These are phyloP conservation scores for Yponomeuta sedellus DNA, from an alignment of 2,888 invertebrate species.

Conservation along the genomic window DNA sequence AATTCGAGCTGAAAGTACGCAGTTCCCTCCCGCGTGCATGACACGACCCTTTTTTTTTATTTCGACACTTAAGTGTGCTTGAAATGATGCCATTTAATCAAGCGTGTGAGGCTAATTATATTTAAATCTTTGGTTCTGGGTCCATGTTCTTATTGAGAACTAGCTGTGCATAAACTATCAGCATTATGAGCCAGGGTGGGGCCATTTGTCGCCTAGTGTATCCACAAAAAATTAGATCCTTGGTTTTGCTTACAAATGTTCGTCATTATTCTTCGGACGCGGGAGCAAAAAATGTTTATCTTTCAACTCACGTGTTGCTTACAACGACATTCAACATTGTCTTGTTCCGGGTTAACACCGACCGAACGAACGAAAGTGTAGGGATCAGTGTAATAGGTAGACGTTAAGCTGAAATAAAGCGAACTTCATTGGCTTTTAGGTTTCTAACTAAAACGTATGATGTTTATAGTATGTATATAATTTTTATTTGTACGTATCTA, in stretches of 20 bases:
- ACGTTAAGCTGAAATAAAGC: too few relatives aligned
- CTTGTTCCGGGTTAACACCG: too few relatives aligned
- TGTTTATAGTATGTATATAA: too few relatives aligned
- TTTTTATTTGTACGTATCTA: too few relatives aligned
- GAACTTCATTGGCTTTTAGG: too few relatives aligned
- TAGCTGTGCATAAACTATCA: neutral
- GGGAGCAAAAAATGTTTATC: conserved; percentile 16
- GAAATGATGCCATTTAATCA: neutral
- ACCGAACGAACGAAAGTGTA: neutral
- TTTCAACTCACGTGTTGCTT: conserved; percentile 13
- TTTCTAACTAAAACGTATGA: too few relatives aligned
- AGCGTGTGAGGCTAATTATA: neutral
- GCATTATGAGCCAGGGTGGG: neutral
- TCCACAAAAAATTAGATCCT: neutral
- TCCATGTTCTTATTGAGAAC: neutral
- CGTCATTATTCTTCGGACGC: conserved; percentile 18
- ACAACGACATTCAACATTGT: neutral
- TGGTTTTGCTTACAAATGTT: conserved; percentile 18
- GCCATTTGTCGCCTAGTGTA: neutral
- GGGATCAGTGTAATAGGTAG: too few relatives aligned
- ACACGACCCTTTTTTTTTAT: neutral
- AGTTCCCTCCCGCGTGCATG: neutral
- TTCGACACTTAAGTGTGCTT: neutral
- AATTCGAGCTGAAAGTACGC: neutral
- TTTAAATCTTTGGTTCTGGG: neutral